A percentile compares a stretch with the other conserved stretches of the same genome.
Evolutionary conservation across 2,113 vertebrate species (phyloP).

Genomic region (Onychostoma macrolepis): DNA sequence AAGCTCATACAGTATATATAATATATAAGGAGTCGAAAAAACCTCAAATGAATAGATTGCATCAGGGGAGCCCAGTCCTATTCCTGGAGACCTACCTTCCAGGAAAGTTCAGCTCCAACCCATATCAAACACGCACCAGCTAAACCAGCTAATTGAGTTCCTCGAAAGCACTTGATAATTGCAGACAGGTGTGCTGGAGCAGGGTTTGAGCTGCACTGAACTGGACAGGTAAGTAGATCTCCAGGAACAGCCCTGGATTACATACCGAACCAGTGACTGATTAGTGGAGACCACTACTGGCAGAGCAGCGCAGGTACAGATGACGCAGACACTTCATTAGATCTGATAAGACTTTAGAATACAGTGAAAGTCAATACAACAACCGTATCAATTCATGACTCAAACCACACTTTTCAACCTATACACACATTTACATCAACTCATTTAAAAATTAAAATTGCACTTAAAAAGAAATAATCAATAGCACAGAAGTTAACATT

Average conservation of each 20-base stretch:
- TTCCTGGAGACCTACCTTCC: not conserved
- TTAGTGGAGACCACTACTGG: not conserved
- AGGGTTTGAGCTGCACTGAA: not conserved
- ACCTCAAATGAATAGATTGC: not conserved
- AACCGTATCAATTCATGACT: not conserved
- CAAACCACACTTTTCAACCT: not conserved
- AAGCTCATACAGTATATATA: not conserved
- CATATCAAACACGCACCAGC: not conserved
- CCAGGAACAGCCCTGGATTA: not conserved
- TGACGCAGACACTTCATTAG: not conserved
- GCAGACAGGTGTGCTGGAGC: not conserved
- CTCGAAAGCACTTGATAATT: not conserved
- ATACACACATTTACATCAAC: constrained; percentile 1
- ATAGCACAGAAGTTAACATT: no score
- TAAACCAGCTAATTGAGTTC: not conserved
- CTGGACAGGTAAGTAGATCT: not conserved
- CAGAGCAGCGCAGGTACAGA: not conserved
- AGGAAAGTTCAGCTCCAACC: not conserved
- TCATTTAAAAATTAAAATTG: constrained; percentile 1
- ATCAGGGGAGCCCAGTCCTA: not conserved
- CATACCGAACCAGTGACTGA: not conserved
- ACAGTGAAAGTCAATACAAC: constrained; percentile 1
- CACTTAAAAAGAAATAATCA: constrained; percentile 7
- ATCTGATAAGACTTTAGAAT: constrained; percentile 25
- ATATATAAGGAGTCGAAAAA: no score